A percentile compares a stretch with the other conserved stretches of the same genome.
Evolutionary conservation across 2,797 vertebrate species (phyloP).

Genomic region (Helarctos malayanus): DNA sequence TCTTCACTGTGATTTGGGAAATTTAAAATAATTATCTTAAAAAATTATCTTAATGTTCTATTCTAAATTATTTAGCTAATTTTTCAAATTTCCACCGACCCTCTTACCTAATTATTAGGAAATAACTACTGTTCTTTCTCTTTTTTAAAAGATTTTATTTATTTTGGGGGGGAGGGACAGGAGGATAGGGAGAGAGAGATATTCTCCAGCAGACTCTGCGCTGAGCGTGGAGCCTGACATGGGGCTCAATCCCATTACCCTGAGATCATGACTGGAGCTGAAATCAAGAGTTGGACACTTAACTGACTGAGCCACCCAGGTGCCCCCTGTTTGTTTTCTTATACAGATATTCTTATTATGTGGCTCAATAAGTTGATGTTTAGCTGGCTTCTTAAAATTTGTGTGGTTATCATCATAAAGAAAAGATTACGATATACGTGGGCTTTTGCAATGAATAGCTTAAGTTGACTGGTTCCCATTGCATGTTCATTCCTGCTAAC

Average conservation of each 20-base stretch:
- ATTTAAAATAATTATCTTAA: background rate
- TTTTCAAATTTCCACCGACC: background rate
- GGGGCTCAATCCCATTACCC: background rate
- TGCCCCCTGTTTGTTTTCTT: background rate
- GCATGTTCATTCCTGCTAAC: background rate
- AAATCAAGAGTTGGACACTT: background rate
- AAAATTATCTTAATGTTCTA: background rate
- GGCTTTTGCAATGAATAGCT: conserved; percentile 21
- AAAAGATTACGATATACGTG: conserved; percentile 14
- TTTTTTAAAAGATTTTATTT: background rate
- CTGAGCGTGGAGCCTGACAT: background rate
- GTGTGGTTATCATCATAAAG: conserved; percentile 20
- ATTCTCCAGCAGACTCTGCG: background rate
- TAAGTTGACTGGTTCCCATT: background rate
- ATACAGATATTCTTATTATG: background rate
- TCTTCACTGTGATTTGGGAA: background rate
- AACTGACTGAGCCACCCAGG: background rate
- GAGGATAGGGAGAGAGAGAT: background rate
- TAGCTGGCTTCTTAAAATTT: conserved; percentile 55
- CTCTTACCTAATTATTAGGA: background rate
- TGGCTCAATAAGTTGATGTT: background rate
- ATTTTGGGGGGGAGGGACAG: background rate
- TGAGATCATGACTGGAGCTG: background rate
- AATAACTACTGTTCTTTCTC: background rate
- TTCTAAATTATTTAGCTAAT: conserved; percentile 18